Conservation (phyloP, 1,140 invertebrate species). For the Sweltsa coloradensis region DNA sequence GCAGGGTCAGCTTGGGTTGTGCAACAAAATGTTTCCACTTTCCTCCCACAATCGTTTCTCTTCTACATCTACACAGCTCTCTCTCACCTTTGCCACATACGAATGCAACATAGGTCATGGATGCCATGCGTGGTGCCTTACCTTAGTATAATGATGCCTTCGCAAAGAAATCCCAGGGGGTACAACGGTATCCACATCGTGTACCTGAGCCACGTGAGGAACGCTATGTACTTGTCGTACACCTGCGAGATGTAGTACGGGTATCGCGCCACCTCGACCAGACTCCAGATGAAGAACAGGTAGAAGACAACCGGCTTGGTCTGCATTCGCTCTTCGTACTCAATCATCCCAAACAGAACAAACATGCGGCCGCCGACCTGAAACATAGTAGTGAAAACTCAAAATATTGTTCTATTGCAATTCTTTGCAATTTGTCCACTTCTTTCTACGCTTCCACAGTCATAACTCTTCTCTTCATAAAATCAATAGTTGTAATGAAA, state of each 20-base stretch:
- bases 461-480: too few species aligned
- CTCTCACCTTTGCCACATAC: too few species aligned
- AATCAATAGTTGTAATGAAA: too few species aligned
- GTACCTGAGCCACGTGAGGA: constrained; percentile 87
- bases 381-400: constrained; percentile 35
- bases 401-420: constrained; percentile 6
- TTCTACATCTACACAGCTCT: too few species aligned
- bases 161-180: constrained; percentile 76
- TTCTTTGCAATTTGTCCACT: too few species aligned
- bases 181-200: constrained; percentile 88
- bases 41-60: too few species aligned
- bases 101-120: too few species aligned
- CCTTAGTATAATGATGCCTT: constrained; percentile 66
- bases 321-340: constrained; percentile 75
- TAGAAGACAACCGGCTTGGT: constrained; percentile 77
- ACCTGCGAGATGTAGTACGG: constrained; percentile 80
- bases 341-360: constrained; percentile 72
- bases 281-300: constrained; percentile 69
- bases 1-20: too few species aligned
- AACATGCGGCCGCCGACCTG: constrained; percentile 68
- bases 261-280: constrained; percentile 74
- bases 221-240: constrained; percentile 54
- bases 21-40: too few species aligned
- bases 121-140: too few species aligned
- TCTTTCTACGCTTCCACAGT: too few species aligned